Evolutionary conservation across 2,113 vertebrate genomes (phyloP), one percentile per base, ranked within the genome.

Genomic region (Canis aureus): DNA sequence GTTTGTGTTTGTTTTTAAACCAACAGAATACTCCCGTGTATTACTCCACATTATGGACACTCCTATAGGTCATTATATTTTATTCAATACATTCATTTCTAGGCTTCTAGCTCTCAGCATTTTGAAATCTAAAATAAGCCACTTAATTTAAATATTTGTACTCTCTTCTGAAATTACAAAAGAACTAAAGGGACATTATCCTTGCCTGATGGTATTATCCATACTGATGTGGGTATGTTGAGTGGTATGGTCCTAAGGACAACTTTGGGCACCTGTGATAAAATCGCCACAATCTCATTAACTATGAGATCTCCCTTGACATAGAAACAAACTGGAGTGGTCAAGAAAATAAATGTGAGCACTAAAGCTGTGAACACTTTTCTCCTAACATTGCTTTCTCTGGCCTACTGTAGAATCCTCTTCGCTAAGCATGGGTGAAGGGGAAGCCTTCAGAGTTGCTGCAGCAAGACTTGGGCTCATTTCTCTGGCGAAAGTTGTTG

Each of bases 121-220:
- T 96, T 64, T 16, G 67, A 83, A 74, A 16, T 69, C 23, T 85
- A 91, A 94, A 51, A 89, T 76, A 78, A 91, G 23, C 23, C 59
- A 29, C 32, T 92, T 88, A n/a, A 17, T 71, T 80, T 76, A 91
- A 88, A 69, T 66, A 8, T 95, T 78, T 43, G 0, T 13, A 17
- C 25, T 90, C 0, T 10, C 78, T 89, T 92, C 64, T 87, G 49
- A 90, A 62, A 57, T 53, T 32, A 59, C 89, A 82, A 93, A 32
- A 4, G 0, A 73, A 32, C 80, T 32, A 88, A 62, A 81, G 17
- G 17, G 64, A n/a, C 25, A 38, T 74, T 51, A 38, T 38, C 0
- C 7, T 76, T 22, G 53, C 23, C 11, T 51, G 15, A 86, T 35
- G 43, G 11, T 81, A 43, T 43, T 43, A 43, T 43, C 43, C 62